Conservation (phyloP, 2,888 invertebrate genomes). For the Heteromyza rotundicornis region DNA sequence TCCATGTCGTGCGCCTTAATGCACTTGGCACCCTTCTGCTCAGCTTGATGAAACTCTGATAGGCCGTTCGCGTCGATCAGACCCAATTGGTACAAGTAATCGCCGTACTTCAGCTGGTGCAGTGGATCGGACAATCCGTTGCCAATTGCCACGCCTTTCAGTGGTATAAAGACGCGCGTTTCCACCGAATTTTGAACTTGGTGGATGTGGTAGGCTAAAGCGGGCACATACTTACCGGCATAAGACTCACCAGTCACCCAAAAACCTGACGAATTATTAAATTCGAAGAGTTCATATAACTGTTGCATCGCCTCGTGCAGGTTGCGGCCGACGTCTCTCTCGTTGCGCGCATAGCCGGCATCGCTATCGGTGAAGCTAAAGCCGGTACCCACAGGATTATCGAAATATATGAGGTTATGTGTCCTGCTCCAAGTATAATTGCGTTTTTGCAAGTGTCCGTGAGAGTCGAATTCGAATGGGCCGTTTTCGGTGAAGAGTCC, state of each 20-base stretch:
- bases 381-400: slow-evolving; percentile 92
- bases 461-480: slow-evolving; percentile 68
- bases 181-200: slow-evolving; percentile 61
- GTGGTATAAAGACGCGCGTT: slow-evolving; percentile 52
- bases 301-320: slow-evolving; percentile 78
- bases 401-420: slow-evolving; percentile 84
- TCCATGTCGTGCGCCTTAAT: slow-evolving; percentile 71
- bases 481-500: slow-evolving; percentile 87
- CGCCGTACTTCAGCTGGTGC: slow-evolving; percentile 78
- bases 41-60: slow-evolving; percentile 68
- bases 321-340: slow-evolving; percentile 81
- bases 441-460: slow-evolving; percentile 64
- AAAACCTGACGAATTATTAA: slow-evolving; percentile 76
- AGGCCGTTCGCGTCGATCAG: slow-evolving; percentile 67
- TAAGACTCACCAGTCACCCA: slow-evolving; percentile 91
- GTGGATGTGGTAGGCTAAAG: slow-evolving; percentile 70
- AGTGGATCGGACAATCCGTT: slow-evolving; percentile 82
- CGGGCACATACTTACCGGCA: slow-evolving; percentile 80
- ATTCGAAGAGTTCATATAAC: slow-evolving; percentile 83
- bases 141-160: slow-evolving; percentile 69
- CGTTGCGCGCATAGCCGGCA: slow-evolving; percentile 78
- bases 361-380: slow-evolving; percentile 85
- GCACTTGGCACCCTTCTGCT: slow-evolving; percentile 63
- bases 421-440: slow-evolving; percentile 81
- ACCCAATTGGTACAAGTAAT: slow-evolving; percentile 81